Evolutionary conservation across 2,888 invertebrate genomes (phyloP), one percentile per base, ranked within the genome.

Genomic region (Aphidoletes aphidimyza): DNA sequence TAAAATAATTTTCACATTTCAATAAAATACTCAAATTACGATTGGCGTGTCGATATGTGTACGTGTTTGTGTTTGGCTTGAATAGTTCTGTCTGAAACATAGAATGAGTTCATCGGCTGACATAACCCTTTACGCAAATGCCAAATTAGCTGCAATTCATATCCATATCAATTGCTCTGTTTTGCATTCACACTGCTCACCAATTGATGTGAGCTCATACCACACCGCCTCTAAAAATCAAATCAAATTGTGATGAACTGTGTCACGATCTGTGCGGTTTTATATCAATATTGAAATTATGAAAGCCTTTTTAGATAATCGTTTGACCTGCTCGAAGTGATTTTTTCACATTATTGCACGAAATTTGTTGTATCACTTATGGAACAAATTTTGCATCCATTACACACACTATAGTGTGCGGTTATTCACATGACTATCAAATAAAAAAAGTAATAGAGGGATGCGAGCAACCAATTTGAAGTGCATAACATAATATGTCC

Each of bases 61-160:
- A n/a, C n/a, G n/a, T n/a, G n/a, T n/a, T n/a, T 42, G 6, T 42
- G 42, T 42, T 6, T 14, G 42, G 14, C 14, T 42, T 42, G 8
- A 3, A 54, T 8, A n/a, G 54, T 47, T 47, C 8, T 47, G 47
- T 22, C 54, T 54, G 54, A 9, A 9, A 42, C 19, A 3, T 69
- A 30, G 30, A 69, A 69, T 17, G 69, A 69, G 69, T 69, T 69
- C 69, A 69, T n/a, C 69, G 34, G 69, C 69, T 69, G 11, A 14
- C 30, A 54, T 54, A 69, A 69, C 69, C 30, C 69, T 69, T 42
- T 69, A 69, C 69, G 69, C 69, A 34, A 30, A 69, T 30, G 34
- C 34, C 69, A 69, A 69, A 69, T 69, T 30, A 30, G 34, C 30
- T 69, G 30, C 8, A 69, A 69, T 69, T 69, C 30, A 69, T 54